Base-by-base conservation (phyloP, 2,113 vertebrate genomes). In the Gavia stellata region DNA sequence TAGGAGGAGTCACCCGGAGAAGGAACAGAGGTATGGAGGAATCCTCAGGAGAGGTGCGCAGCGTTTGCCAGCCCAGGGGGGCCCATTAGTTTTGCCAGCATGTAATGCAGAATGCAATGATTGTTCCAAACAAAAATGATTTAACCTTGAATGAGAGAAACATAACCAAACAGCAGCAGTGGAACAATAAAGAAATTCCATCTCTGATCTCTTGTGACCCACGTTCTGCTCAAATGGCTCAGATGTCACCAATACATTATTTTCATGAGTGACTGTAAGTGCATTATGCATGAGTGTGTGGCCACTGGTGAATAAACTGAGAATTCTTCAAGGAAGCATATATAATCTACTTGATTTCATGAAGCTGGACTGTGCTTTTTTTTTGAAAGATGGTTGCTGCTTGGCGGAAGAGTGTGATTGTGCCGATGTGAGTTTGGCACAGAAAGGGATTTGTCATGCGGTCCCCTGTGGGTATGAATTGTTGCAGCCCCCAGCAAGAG, bases 71-170 rank as follows among this genome's bases (percentile, higher is more conserved):
- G 67, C 89, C 89, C 33, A 2, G 34, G 31, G 58, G 67, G 42
- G 36, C 4, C 62, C 83, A 52, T 94, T 96, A 91, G 85, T 93
- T 95, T 92, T 92, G 53, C 58, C 6, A 15, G 59, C 7, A 2
- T 91, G 88, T 95, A 79, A 88, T 20, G 74, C 80, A 71, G 94
- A 86, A 93, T 24, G 63, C 81, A 63, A 16, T 44, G 81, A 86
- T 84, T 78, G 92, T 92, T 94, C 74, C 72, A 71, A 96, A 88
- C 78, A 91, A 90, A 77, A 96, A 68, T 66, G 33, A 67, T 88
- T 96, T 96, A 97, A 96, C 96, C 93, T 96, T 86, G 96, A 96
- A 90, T 14, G 56, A 90, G 79, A n/a, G 86, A 81, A 96, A 86
- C 80, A 45, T 77, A 65, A 23, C 25, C 44, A 94, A 88, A 88